A percentile compares a stretch with the other conserved stretches of the same genome.
phyloP scores from a whole-genome alignment of 2,888 invertebrate genomes.

The Monopis laevigella region DNA sequence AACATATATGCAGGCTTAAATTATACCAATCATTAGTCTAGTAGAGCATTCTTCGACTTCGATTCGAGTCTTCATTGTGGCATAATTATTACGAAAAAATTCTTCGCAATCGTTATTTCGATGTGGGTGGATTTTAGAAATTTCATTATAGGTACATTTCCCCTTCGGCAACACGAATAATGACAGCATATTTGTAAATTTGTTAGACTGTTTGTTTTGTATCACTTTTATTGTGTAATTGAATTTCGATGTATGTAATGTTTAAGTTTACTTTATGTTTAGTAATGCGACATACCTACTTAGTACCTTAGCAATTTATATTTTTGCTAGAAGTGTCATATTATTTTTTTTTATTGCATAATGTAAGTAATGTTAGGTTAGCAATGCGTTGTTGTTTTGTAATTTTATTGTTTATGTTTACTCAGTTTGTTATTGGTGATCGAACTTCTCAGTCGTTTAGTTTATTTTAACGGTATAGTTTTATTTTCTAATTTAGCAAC shows the following conservation, averaged over 20 bases:
- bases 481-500: no score
- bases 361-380: no score
- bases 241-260: not conserved
- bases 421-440: no score
- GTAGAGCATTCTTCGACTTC: not conserved
- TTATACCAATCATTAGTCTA: not conserved
- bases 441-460: no score
- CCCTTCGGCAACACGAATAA: slow-evolving; percentile 3
- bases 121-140: slow-evolving; percentile 17
- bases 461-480: no score
- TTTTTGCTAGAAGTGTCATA: no score
- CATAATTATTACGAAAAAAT: slow-evolving; percentile 17
- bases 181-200: slow-evolving; percentile 1
- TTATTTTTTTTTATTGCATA: no score
- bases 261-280: slow-evolving; percentile 1
- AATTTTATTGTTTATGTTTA: no score
- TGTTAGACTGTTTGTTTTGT: no score
- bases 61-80: slow-evolving; percentile 10
- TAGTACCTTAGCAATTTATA: no score
- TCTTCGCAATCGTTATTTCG: slow-evolving; percentile 1
- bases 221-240: slow-evolving; percentile 6
- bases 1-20: no score
- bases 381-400: no score
- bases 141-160: slow-evolving; percentile 16
- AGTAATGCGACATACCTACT: not conserved